Evolutionary conservation across 1,140 invertebrate genomes (phyloP), one percentile per base, ranked within the genome.

Genomic region (Ylistrum balloti): DNA sequence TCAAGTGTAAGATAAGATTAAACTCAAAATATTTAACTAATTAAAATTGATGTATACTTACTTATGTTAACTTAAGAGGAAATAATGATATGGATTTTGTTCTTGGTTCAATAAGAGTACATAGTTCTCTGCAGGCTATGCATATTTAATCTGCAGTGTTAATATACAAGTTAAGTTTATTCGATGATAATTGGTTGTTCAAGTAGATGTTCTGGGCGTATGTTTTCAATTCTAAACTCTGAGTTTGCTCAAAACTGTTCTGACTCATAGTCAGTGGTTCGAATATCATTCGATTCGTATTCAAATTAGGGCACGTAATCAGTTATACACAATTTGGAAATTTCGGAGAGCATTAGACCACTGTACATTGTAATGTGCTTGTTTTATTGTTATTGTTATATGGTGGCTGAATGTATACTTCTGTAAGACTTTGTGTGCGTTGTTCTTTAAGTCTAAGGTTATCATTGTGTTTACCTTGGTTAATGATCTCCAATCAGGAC

Each of bases 401-500:
- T 74, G 56, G 56, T 74, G n/a, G 22, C 45, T 20, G 20, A 38
- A 38, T 38, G 45, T 48, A 13, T 48, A 48, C 20, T 74, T 0
- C n/a, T 74, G 22, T 28, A 28, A 74, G 56, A 74, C 56, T 2
- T 74, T n/a, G 56, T 74, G 5, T 74, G 22, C 17, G 56, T 28
- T 74, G 28, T n/a, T 28, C 28, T 3, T n/a, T 7, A n/a, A n/a
- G n/a, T 28, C 0, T n/a, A 28, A 3, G 56, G 56, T 74, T 74
- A 28, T 28, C 28, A 74, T 74, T 74, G 56, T 74, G 56, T 28
- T 5, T 74, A 28, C 5, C 13, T 38, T 74, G 56, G 56, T 74
- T 74, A 74, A 74, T 74, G 56, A 74, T 74, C 56, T 74, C 56
- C 5, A 74, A 28, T 74, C 56, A 74, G 56, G 56, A 74, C 56